Evolutionary conservation across 2,113 vertebrate genomes (phyloP).

Genomic region (Galemys pyrenaicus): DNA sequence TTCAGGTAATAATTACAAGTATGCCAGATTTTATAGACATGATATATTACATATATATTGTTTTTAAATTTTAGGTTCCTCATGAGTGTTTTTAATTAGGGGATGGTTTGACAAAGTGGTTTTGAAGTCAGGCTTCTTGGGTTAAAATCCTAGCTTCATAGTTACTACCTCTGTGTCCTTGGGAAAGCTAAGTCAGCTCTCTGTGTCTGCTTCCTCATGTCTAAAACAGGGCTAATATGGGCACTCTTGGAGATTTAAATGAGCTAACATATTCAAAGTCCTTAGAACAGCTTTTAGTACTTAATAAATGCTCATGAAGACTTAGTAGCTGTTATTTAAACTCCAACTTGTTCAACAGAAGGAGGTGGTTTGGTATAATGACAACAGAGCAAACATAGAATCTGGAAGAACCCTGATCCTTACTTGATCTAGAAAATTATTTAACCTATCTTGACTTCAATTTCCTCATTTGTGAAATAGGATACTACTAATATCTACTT

Average conservation of each 20-base stretch:
- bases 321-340: constrained; percentile 29
- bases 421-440: constrained; percentile 38
- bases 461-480: constrained; percentile 25
- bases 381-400: background rate
- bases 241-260: background rate
- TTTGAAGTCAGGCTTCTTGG: background rate
- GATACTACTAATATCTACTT: background rate
- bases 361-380: background rate
- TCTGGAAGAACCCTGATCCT: background rate
- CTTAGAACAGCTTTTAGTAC: constrained; percentile 27
- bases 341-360: background rate
- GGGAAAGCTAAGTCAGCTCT: constrained; percentile 24
- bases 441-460: background rate
- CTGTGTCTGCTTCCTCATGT: background rate
- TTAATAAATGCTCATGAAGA: background rate
- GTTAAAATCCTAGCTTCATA: constrained; percentile 39
- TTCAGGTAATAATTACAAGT: background rate
- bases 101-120: constrained; percentile 9
- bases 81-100: constrained; percentile 31
- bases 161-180: constrained; percentile 17
- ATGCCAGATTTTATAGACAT: background rate
- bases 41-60: background rate
- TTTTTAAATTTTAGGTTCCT: constrained; percentile 10
- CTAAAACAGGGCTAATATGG: background rate
- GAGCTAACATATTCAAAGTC: constrained; percentile 10